Base-by-base conservation (phyloP, 2,888 invertebrate genomes). In the Caradrina clavipalpis region DNA sequence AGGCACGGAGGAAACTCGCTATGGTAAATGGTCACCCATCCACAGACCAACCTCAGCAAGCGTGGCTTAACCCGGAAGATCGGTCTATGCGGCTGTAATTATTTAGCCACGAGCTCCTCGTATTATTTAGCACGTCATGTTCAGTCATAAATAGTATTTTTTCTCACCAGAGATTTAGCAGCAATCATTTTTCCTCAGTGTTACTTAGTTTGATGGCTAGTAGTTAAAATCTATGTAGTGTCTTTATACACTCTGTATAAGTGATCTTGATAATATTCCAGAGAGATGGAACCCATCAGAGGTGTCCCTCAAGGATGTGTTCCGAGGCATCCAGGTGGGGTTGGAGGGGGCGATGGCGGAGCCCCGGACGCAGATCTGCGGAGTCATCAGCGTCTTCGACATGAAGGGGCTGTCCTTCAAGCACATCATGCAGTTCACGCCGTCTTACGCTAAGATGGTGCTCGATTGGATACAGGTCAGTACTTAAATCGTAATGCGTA, bases 261-360 rank as follows among this genome's bases (percentile, higher is more conserved):
- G 49, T 17, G 21, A 15, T 31, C 17, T 22, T 66, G 31, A 2
- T 69, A 55, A 59, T n/a, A 51, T 92, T 93, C 5, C 86, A 97
- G 97, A 96, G 79, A 97, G 96, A 89, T 98, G 98, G 98, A 97
- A 98, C 80, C 97, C 97, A 0, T 97, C 97, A 55, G 95, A 97
- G 67, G 96, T 98, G 17, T 92, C 96, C 0, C 83, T 98, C 47
- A 93, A 96, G 1, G 97, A 98, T 78, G 94, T 98, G 65, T 98
- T 98, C 87, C 97, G 97, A 65, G 97, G 97, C 0, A 95, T 97
- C 31, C 97, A 98, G 88, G 89, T 98, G 73, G 96, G 97, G 0
- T 92, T 98, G 63, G 97, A 98, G 89, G 97, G 97, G 0, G 98
- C 98, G 0, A 97, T 98, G 96, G 95, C 96, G n/a, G 98, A 98